These are phyloP conservation scores for Geophilus truncorum DNA, from an alignment of 2,888 invertebrate genomes.

Conservation along the genomic window DNA sequence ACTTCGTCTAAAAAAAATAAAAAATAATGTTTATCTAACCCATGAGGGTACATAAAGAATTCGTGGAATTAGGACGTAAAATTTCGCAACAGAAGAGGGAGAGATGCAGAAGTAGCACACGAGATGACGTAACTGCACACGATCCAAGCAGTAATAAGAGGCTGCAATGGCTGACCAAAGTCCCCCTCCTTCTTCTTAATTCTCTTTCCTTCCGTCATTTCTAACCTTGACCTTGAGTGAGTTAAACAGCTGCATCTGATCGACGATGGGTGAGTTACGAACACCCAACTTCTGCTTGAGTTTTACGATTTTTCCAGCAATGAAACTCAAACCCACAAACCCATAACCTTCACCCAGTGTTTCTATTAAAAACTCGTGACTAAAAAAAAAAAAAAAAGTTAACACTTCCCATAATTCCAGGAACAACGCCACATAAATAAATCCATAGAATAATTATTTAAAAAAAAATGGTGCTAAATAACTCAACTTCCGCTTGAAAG, in stretches of 20 bases:
- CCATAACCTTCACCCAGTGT: background rate
- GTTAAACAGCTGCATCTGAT: background rate
- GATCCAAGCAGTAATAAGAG: background rate
- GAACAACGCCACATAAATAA: background rate
- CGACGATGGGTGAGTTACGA: background rate
- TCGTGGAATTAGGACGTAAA: background rate
- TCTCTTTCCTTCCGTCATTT: background rate
- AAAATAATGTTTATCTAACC: background rate
- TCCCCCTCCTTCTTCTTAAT: background rate
- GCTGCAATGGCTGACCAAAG: too few relatives aligned
- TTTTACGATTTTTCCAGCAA: background rate
- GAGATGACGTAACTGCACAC: background rate
- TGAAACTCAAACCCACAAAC: background rate
- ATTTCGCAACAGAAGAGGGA: background rate
- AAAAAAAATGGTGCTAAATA: too few relatives aligned
- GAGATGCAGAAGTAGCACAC: background rate
- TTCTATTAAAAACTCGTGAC: too few relatives aligned
- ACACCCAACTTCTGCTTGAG: background rate
- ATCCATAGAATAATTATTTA: background rate
- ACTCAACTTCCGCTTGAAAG: too few relatives aligned
- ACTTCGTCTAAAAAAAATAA: too few relatives aligned
- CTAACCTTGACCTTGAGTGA: background rate
- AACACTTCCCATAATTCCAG: background rate
- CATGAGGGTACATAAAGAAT: background rate
- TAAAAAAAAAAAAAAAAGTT: too few relatives aligned